Evolutionary conservation across 2,888 invertebrate genomes (phyloP), one percentile per base, ranked within the genome.

Genomic region (Carcina quercana): DNA sequence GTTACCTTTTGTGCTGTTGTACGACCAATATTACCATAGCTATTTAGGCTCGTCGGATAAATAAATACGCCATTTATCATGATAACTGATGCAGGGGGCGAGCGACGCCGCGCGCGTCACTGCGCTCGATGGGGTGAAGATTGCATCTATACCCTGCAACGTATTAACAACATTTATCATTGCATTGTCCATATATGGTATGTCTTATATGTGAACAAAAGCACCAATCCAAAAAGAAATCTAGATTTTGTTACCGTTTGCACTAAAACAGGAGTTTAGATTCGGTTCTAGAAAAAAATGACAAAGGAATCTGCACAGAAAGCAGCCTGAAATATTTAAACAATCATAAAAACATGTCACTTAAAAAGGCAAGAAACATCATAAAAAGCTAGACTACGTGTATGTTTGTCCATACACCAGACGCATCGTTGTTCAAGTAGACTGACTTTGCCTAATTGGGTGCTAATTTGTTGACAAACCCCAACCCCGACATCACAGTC

Each of bases 1-100:
- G 83, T 83, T 82, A 82, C 83, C 82, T 83, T 83, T 83, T 83
- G 83, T 82, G 79, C 79, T 78, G 74, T 82, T 80, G 79, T 83
- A 83, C 75, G 73, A 73, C 79, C 78, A 82, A 83, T 83, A 83
- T 82, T 83, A 82, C 83, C 82, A 82, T 80, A 82, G 82, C 82
- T 80, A 83, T 83, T 83, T 82, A 83, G 73, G 78, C 70, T 79
- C 76, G 74, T 73, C 75, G 75, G 76, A 82, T 83, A 83, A 82
- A 83, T 82, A 83, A 83, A 83, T 82, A 83, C 68, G 78, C 76
- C 80, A 83, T 83, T 82, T 83, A 83, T 82, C 83, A 82, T 74
- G 76, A 79, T 78, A 80, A 79, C 78, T 66, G 74, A 73, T 76
- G 78, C 75, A 67, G 72, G 72, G 66, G n/a, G n/a, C n/a, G n/a